phyloP scores from a whole-genome alignment of 1,140 invertebrate genomes.

The Drosophila ohnishii region DNA sequence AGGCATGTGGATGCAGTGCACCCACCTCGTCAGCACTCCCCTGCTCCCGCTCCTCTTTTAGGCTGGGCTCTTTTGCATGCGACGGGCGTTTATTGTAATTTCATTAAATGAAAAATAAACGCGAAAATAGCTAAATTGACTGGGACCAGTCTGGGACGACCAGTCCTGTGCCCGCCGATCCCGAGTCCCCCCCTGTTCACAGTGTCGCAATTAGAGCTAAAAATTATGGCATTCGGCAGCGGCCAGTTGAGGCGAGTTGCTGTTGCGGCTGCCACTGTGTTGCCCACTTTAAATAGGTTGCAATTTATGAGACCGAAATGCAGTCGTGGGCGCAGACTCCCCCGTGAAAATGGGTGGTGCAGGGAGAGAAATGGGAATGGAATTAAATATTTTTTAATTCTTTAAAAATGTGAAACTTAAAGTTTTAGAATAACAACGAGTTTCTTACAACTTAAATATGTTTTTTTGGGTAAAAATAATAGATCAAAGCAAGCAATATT shows the following conservation, averaged over 20 bases:
- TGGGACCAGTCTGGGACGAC: slow-evolving; percentile 30
- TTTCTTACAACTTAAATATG: too few relatives aligned
- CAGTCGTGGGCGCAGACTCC: slow-evolving; percentile 29
- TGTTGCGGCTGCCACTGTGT: slow-evolving; percentile 6
- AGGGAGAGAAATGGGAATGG: neutral
- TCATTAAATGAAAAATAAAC: slow-evolving; percentile 78
- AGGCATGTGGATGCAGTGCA: slow-evolving; percentile 38
- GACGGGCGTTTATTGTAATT: slow-evolving; percentile 77
- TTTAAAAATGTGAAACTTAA: neutral
- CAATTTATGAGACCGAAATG: slow-evolving; percentile 66
- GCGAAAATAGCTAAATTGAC: slow-evolving; percentile 64
- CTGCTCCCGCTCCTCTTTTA: neutral
- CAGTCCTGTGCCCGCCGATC: slow-evolving; percentile 3
- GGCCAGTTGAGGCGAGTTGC: slow-evolving; percentile 5
- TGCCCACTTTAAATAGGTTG: slow-evolving; percentile 68
- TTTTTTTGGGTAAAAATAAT: too few relatives aligned
- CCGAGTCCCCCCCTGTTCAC: slow-evolving; percentile 23
- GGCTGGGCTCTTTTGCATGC: slow-evolving; percentile 50
- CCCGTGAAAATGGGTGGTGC: slow-evolving; percentile 17
- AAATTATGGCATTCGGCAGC: slow-evolving; percentile 58
- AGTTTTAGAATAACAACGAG: neutral
- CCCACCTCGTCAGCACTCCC: slow-evolving; percentile 2
- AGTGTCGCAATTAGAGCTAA: slow-evolving; percentile 71
- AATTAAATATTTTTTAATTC: too few relatives aligned
- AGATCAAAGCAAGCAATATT: too few relatives aligned